Conservation (phyloP, 1,140 invertebrate species). For the Eumaeus atala region DNA sequence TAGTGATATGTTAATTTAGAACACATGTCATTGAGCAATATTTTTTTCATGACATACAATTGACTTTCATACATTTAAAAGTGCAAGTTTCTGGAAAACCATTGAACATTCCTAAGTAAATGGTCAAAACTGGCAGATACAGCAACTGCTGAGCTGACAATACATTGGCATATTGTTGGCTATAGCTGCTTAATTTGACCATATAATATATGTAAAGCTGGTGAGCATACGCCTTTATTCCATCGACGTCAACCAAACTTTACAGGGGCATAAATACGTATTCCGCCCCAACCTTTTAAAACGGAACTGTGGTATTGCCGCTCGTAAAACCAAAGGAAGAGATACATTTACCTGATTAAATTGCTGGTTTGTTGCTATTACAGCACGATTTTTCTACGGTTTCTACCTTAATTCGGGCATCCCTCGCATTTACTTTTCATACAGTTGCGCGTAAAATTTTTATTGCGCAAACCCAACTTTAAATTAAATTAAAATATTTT, state of each 20-base stretch:
- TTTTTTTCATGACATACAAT: no score
- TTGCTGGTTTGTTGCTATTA: conserved; percentile 28
- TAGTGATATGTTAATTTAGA: no score
- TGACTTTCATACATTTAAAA: no score
- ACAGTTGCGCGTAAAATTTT: no score
- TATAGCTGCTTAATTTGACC: neutral
- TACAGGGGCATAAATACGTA: conserved; percentile 38
- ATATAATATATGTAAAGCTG: neutral
- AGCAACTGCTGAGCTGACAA: no score
- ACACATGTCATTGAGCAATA: no score
- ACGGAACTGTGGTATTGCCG: conserved; percentile 35
- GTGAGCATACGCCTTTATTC: conserved; percentile 4
- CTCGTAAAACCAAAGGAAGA: conserved; percentile 45
- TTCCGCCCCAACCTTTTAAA: conserved; percentile 32
- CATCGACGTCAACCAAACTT: conserved; percentile 11
- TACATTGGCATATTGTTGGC: no score
- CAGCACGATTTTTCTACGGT: conserved; percentile 8
- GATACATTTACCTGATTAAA: conserved; percentile 62
- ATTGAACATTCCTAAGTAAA: no score
- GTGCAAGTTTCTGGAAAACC: no score
- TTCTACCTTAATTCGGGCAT: neutral
- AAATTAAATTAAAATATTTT: conserved; percentile 2
- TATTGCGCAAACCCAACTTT: neutral
- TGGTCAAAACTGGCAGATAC: no score
- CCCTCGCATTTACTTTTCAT: no score